Conservation (phyloP, 2,888 invertebrate species). For the Polietes domitor region DNA sequence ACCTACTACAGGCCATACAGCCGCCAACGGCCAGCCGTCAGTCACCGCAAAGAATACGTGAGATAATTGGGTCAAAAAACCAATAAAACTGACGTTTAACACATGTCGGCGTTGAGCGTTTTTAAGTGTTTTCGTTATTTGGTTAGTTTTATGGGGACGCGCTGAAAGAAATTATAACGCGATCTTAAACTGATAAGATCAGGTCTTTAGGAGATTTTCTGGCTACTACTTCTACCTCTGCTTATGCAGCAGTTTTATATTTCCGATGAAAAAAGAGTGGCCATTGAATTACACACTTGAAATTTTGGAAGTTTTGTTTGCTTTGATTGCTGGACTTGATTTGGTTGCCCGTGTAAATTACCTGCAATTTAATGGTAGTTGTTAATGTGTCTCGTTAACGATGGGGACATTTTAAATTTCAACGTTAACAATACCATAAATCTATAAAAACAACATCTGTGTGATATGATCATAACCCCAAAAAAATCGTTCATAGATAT, state of each 20-base stretch:
- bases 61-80: constrained; percentile 12
- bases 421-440: constrained; percentile 22
- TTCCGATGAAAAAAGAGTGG: background rate
- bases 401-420: constrained; percentile 14
- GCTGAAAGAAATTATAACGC: background rate
- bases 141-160: background rate
- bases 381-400: constrained; percentile 17
- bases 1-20: background rate
- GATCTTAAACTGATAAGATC: background rate
- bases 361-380: background rate
- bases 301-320: background rate
- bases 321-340: background rate
- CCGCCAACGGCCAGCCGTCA: too few species aligned
- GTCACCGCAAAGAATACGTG: too few species aligned
- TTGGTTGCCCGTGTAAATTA: background rate
- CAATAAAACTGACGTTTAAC: background rate
- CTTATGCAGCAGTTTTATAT: too few species aligned
- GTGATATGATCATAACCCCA: constrained; percentile 8
- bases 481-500: background rate
- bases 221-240: too few species aligned
- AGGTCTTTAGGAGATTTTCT: background rate
- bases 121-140: background rate
- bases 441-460: constrained; percentile 25
- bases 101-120: background rate
- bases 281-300: background rate